Evolutionary conservation across 2,113 vertebrate genomes (phyloP), one percentile per base, ranked within the genome.

Genomic region (Chionomys nivalis): DNA sequence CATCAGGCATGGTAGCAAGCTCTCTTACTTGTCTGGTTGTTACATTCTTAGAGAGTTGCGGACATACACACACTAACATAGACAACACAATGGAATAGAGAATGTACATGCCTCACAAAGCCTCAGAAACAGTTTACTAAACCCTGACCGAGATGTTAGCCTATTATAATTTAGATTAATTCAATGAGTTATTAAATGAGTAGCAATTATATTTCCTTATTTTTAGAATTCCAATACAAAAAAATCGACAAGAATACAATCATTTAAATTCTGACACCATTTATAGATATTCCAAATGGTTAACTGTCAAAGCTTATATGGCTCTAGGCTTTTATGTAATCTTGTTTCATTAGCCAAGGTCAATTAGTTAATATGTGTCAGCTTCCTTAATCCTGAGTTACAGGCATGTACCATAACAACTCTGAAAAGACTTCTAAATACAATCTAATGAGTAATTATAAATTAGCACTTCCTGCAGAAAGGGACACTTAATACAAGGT

Each of bases 221-320:
- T 94, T 95, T 89, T 77, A 94, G 79, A n/a, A 88, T 92, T 86
- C 63, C 49, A n/a, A 68, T 73, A 70, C 28, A 90, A 90, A 95
- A 86, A 33, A 61, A 88, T 26, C 87, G 36, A 92, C 21, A 75
- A 76, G 12, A 91, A 81, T 1, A 79, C 39, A 52, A 2, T 52
- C 24, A 58, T 61, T 96, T 95, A 58, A 75, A 93, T 87, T 77
- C 6, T 81, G n/a, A 44, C 8, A n/a, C 33, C 26, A 82, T 68
- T 31, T 75, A 70, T 5, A 65, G 52, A 52, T 47, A 75, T 61
- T 83, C 24, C 36, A 21, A 68, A 85, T 72, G 11, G 13, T 91
- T 91, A 77, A 93, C 28, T 39, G 70, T 44, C 42, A 91, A 90
- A 85, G 79, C 26, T 79, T 79, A 66, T 1, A 49, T 36, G 49